These are phyloP conservation scores for Amorpha juglandis DNA, from an alignment of 2,888 invertebrate species.

Conservation along the genomic window DNA sequence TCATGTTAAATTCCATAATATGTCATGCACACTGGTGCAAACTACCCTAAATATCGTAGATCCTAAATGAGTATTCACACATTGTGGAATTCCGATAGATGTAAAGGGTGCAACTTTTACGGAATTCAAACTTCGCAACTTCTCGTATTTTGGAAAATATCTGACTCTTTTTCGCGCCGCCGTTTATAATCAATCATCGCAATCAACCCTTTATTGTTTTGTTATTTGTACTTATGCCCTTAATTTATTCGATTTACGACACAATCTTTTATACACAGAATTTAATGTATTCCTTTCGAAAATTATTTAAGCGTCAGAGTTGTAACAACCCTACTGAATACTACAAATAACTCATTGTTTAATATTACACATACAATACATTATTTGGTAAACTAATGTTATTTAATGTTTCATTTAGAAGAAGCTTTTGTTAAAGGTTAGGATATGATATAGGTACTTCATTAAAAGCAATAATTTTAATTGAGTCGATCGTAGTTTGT, in stretches of 20 bases:
- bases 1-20: conserved; percentile 60
- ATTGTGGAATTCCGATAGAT: background rate
- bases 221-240: background rate
- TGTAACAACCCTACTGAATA: too few relatives aligned
- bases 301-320: too few relatives aligned
- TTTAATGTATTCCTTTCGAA: too few relatives aligned
- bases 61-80: background rate
- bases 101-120: background rate
- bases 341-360: too few relatives aligned
- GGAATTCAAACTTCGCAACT: background rate
- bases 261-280: too few relatives aligned
- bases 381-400: too few relatives aligned
- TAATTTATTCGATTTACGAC: background rate
- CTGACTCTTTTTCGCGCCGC: conserved; percentile 3
- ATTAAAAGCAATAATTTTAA: too few relatives aligned
- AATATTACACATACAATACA: too few relatives aligned
- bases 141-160: background rate
- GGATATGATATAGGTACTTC: too few relatives aligned
- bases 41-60: conserved; percentile 32
- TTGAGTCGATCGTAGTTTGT: too few relatives aligned
- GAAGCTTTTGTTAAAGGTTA: too few relatives aligned
- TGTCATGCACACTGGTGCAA: conserved; percentile 39
- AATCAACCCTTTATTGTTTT: background rate
- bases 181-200: background rate
- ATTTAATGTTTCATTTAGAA: too few relatives aligned